Conservation (phyloP, 2,888 invertebrate genomes). For the Cephonodes hylas region DNA sequence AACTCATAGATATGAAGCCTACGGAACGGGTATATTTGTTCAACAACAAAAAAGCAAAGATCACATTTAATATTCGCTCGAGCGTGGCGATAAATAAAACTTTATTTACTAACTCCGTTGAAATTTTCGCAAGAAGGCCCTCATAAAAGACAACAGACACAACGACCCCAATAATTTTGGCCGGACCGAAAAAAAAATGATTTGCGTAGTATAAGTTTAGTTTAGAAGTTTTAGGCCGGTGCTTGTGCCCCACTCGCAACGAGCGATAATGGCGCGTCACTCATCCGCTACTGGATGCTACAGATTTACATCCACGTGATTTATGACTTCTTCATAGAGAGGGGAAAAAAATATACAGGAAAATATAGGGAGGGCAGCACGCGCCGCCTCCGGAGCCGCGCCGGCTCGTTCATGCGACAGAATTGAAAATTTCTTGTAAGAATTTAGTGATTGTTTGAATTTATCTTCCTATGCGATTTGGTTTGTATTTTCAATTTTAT, state of each 20-base stretch:
- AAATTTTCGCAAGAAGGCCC: slow-evolving; percentile 1
- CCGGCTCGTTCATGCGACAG: slow-evolving; percentile 32
- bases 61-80: slow-evolving; percentile 15
- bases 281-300: slow-evolving; percentile 75
- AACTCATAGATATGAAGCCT: too few species aligned
- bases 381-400: slow-evolving; percentile 27
- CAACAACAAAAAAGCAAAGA: neutral
- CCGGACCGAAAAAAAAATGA: slow-evolving; percentile 8
- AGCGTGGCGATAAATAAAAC: slow-evolving; percentile 27
- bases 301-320: slow-evolving; percentile 80
- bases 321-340: slow-evolving; percentile 79
- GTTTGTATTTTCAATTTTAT: slow-evolving; percentile 9
- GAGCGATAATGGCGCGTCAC: slow-evolving; percentile 78
- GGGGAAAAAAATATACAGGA: slow-evolving; percentile 69
- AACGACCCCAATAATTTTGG: slow-evolving; percentile 11
- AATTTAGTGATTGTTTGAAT: slow-evolving; percentile 34
- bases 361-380: slow-evolving; percentile 48
- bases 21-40: neutral
- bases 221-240: slow-evolving; percentile 63
- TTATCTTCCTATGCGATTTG: slow-evolving; percentile 9
- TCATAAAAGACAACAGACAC: slow-evolving; percentile 10
- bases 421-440: slow-evolving; percentile 43
- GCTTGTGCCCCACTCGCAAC: slow-evolving; percentile 39
- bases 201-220: slow-evolving; percentile 44
- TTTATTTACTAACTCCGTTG: slow-evolving; percentile 13